Conservation (phyloP, 2,113 vertebrate genomes). For the Beaufortia kweichowensis region DNA sequence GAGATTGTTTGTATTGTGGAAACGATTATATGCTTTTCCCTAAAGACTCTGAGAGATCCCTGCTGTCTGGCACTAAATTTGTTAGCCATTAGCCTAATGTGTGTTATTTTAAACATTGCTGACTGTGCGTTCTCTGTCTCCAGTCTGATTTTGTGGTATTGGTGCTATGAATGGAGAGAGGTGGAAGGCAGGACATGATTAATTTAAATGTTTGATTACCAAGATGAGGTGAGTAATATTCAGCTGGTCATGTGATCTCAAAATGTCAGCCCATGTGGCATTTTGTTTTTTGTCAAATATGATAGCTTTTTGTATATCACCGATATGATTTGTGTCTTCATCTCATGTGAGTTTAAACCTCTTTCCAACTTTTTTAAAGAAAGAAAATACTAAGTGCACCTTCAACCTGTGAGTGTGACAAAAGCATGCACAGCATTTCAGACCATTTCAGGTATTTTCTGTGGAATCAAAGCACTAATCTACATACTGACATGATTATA, state of each 20-base stretch:
- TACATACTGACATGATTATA: conserved; percentile 11
- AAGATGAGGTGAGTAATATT: too few species aligned
- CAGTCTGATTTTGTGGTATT: not conserved
- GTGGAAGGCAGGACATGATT: too few species aligned
- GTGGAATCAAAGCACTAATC: not conserved
- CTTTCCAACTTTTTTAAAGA: too few species aligned
- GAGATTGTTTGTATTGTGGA: not conserved
- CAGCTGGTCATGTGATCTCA: too few species aligned
- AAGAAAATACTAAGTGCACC: not conserved
- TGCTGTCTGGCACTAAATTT: conserved; percentile 19
- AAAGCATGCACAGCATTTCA: not conserved
- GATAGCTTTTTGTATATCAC: too few species aligned
- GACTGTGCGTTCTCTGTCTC: not conserved
- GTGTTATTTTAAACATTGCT: conserved; percentile 32
- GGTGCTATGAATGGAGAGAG: conserved; percentile 1
- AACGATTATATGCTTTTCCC: conserved; percentile 21
- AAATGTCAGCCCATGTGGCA: too few species aligned
- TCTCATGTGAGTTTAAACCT: too few species aligned
- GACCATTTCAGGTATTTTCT: conserved; percentile 12
- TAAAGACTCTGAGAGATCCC: conserved; percentile 8
- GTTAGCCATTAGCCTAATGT: conserved; percentile 1
- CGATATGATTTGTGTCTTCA: too few species aligned
- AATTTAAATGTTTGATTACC: too few species aligned
- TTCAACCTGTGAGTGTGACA: not conserved
- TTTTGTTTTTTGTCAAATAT: too few species aligned